Percentiles rank a stretch among this genome's conserved stretches.
phyloP scores from a whole-genome alignment of 2,888 invertebrate genomes.

The Nomada fabriciana region DNA sequence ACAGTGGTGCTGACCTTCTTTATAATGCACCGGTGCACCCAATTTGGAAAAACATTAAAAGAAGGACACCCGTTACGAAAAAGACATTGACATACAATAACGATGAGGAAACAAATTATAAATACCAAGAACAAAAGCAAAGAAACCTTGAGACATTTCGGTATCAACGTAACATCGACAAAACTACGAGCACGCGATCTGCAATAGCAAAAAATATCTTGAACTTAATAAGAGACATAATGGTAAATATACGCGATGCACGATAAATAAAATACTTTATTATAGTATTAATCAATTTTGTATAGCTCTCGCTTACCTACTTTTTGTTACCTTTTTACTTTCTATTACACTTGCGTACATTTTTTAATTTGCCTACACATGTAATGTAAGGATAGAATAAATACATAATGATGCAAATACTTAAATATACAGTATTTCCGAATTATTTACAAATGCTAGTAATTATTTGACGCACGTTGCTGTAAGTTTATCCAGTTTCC shows the following conservation, averaged over 20 bases:
- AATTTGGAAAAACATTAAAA: constrained; percentile 1
- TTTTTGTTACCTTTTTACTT: constrained; percentile 29
- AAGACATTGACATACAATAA: not conserved
- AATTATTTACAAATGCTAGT: not conserved
- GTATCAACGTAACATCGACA: constrained; percentile 59
- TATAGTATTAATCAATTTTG: not conserved
- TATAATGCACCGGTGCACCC: constrained; percentile 8
- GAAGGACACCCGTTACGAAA: not conserved
- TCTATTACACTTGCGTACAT: not conserved
- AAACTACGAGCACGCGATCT: constrained; percentile 54
- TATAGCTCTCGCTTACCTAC: not conserved
- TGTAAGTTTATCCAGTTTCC: too few species aligned
- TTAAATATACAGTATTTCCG: not conserved
- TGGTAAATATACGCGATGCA: constrained; percentile 17
- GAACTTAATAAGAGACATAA: constrained; percentile 61
- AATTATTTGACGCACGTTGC: too few species aligned
- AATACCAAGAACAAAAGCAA: not conserved
- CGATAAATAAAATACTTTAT: not conserved
- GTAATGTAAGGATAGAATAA: constrained; percentile 17
- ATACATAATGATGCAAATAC: not conserved
- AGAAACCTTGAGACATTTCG: constrained; percentile 28
- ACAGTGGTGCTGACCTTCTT: not conserved
- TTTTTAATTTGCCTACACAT: not conserved
- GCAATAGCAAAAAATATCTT: constrained; percentile 59
- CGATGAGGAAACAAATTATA: not conserved